Percentiles rank a stretch among this genome's conserved stretches.
Conservation (phyloP, 2,113 vertebrate genomes). For the Gobio gobio region DNA sequence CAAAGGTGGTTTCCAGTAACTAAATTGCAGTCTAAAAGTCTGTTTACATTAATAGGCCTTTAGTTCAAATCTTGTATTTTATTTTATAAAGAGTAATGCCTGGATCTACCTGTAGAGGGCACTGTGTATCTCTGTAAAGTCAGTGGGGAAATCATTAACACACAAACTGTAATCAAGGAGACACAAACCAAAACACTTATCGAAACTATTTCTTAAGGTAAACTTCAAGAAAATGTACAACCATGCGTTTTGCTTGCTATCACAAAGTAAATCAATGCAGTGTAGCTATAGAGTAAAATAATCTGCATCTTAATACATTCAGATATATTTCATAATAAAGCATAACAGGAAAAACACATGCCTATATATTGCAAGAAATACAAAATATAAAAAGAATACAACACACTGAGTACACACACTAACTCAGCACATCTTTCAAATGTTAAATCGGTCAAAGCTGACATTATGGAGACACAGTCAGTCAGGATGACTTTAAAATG, state of each 20-base stretch:
- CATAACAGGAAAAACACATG: no score
- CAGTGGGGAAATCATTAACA: neutral
- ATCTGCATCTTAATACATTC: neutral
- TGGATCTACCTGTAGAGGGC: neutral
- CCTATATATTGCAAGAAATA: neutral
- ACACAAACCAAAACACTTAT: neutral
- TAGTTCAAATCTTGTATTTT: no score
- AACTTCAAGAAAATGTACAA: neutral
- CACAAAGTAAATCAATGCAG: neutral
- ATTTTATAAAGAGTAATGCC: neutral
- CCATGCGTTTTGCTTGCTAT: neutral
- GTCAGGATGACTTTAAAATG: neutral
- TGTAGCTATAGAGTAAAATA: neutral
- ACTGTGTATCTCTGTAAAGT: conserved; percentile 1
- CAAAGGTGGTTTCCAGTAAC: neutral
- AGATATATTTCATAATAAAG: neutral
- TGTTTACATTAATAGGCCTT: neutral
- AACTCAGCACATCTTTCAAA: neutral
- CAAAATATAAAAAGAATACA: neutral
- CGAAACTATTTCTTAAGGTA: neutral
- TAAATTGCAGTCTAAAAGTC: neutral
- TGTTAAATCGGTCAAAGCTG: neutral
- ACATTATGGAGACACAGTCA: neutral
- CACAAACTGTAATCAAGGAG: neutral
- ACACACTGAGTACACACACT: no score